These are phyloP conservation scores for Ceratina japonica DNA, from an alignment of 1,140 invertebrate genomes.

Conservation along the genomic window DNA sequence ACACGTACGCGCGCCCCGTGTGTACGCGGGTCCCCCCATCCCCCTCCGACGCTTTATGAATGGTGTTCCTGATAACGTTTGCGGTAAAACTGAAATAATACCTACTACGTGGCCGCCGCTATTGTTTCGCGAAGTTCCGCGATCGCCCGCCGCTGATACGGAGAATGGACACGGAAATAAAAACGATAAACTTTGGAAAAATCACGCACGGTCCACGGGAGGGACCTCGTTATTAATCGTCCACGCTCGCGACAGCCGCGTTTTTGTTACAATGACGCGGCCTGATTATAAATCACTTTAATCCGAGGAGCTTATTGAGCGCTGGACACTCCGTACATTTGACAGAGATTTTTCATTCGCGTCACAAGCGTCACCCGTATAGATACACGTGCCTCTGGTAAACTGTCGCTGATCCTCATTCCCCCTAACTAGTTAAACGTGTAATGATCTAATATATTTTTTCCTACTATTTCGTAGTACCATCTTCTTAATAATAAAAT, in stretches of 20 bases:
- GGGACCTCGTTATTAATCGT: constrained; percentile 5
- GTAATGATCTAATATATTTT: too few species aligned
- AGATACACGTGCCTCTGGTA: too few species aligned
- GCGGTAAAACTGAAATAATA: constrained; percentile 48
- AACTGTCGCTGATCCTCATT: too few species aligned
- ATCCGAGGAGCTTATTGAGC: not conserved
- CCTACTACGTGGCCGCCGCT: constrained; percentile 21
- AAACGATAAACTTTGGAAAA: constrained; percentile 34
- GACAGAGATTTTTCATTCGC: too few species aligned
- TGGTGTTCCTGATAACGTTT: constrained; percentile 43
- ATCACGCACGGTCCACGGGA: not conserved
- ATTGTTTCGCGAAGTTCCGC: constrained; percentile 43
- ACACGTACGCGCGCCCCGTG: not conserved
- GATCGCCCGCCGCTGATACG: constrained; percentile 32
- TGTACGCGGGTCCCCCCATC: constrained; percentile 12
- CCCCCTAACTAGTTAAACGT: too few species aligned
- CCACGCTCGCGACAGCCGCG: too few species aligned
- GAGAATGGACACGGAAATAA: constrained; percentile 23
- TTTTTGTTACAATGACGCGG: not conserved
- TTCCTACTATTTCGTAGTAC: too few species aligned
- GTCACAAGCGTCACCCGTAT: too few species aligned
- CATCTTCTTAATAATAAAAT: too few species aligned
- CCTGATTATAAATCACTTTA: not conserved
- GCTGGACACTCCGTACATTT: too few species aligned
- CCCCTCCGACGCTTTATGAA: constrained; percentile 19